phyloP scores from a whole-genome alignment of 2,113 vertebrate species.

The Silurus glanis region DNA sequence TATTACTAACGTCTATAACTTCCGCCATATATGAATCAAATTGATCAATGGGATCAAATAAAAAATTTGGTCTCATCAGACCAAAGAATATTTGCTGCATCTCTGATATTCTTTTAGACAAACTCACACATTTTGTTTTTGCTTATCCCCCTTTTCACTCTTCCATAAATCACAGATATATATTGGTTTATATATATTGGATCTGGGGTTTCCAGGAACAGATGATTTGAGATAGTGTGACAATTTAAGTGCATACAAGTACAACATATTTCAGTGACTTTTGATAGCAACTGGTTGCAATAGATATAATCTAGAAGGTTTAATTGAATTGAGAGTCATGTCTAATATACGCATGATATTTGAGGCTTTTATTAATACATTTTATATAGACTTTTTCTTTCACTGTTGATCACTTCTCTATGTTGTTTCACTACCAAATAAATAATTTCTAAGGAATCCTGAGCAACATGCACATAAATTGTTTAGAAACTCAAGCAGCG shows the following conservation, averaged over 20 bases:
- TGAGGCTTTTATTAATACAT: not conserved
- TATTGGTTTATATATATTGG: not conserved
- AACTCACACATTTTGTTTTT: not conserved
- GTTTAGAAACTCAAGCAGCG: not conserved
- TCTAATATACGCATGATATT: not conserved
- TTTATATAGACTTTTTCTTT: not conserved
- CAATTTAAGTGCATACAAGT: not conserved
- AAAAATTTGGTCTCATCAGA: not conserved
- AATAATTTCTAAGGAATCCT: not conserved
- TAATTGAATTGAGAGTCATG: not conserved
- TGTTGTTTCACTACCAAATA: not conserved
- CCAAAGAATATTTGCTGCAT: not conserved
- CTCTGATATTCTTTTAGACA: not conserved
- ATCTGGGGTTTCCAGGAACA: not conserved
- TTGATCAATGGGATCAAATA: not conserved
- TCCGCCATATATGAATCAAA: not conserved
- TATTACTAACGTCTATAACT: not conserved
- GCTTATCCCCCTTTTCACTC: not conserved
- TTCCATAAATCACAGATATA: not conserved
- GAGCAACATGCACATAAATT: not conserved
- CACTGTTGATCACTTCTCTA: too few relatives aligned
- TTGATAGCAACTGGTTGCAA: not conserved
- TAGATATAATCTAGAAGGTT: not conserved
- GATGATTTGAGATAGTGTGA: not conserved
- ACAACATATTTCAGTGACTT: not conserved